Conservation (phyloP, 2,888 invertebrate species). For the Lampropteryx suffumata region DNA sequence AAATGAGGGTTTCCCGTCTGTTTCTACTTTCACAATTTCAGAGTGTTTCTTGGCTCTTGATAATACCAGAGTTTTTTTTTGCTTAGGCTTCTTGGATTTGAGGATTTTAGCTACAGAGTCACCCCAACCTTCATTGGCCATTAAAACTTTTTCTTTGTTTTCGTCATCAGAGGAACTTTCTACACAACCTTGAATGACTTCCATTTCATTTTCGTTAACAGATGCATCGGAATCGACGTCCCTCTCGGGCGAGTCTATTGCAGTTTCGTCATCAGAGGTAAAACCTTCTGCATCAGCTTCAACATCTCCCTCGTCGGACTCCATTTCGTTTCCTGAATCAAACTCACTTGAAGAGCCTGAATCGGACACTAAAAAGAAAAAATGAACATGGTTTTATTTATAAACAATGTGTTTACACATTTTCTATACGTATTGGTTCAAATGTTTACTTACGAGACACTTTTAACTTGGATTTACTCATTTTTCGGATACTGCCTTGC, state of each 20-base stretch:
- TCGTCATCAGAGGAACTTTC: constrained; percentile 39
- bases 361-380: constrained; percentile 41
- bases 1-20: constrained; percentile 81
- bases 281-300: constrained; percentile 45
- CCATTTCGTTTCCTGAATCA: constrained; percentile 52
- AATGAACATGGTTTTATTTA: background rate
- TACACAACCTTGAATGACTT: too few relatives aligned
- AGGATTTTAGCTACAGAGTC: constrained; percentile 92
- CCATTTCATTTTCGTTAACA: too few relatives aligned
- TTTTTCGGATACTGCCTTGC: constrained; percentile 58
- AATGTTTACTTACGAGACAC: constrained; percentile 51
- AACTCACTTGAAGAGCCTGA: constrained; percentile 51
- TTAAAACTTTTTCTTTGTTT: constrained; percentile 37
- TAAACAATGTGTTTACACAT: too few relatives aligned
- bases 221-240: too few relatives aligned
- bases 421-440: too few relatives aligned
- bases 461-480: constrained; percentile 61
- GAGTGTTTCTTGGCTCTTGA: constrained; percentile 90
- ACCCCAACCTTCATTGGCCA: constrained; percentile 89
- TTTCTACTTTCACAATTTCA: constrained; percentile 73
- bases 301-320: constrained; percentile 37
- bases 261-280: constrained; percentile 37
- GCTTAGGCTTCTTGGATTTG: constrained; percentile 87
- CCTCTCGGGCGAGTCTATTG: too few relatives aligned
- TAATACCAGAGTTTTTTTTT: constrained; percentile 88